Conservation (phyloP, 2,888 invertebrate species). For the Cotesia congregata region DNA sequence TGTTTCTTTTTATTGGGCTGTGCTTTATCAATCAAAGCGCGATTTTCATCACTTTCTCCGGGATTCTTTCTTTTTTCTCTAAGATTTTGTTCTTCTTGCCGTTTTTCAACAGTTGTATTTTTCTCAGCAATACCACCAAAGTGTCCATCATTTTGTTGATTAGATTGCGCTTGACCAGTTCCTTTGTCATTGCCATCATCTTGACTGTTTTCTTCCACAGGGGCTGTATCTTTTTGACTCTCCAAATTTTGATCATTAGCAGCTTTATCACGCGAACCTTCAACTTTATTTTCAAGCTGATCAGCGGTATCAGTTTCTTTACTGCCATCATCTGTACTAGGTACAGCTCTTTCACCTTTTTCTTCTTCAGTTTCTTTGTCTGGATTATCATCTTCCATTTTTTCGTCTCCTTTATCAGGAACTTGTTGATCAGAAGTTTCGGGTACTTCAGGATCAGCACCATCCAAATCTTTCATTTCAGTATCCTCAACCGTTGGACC, state of each 20-base stretch:
- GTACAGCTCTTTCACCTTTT: constrained; percentile 57
- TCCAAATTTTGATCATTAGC: constrained; percentile 72
- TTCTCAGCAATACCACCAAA: constrained; percentile 71
- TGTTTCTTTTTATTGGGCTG: constrained; percentile 78
- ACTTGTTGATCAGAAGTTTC: constrained; percentile 56
- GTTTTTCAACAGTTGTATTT: constrained; percentile 66
- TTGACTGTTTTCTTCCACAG: constrained; percentile 72
- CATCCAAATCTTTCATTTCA: constrained; percentile 39
- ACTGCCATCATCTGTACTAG: constrained; percentile 65
- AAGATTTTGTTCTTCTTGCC: constrained; percentile 69
- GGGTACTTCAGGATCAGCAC: constrained; percentile 58
- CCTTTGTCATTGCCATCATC: constrained; percentile 77
- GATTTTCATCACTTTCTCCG: constrained; percentile 81
- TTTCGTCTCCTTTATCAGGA: constrained; percentile 67
- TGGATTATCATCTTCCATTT: constrained; percentile 69
- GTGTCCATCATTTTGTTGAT: constrained; percentile 80
- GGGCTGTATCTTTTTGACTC: constrained; percentile 61
- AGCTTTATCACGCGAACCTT: constrained; percentile 68
- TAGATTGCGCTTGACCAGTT: constrained; percentile 82
- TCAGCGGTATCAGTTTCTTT: constrained; percentile 70
- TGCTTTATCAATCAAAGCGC: constrained; percentile 78
- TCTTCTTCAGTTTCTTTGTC: constrained; percentile 60
- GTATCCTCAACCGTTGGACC: constrained; percentile 59
- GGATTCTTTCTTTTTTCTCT: constrained; percentile 79
- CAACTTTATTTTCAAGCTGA: constrained; percentile 70